Evolutionary conservation across 2,888 invertebrate species (phyloP).

Genomic region (Drosophila quasianomalipes): DNA sequence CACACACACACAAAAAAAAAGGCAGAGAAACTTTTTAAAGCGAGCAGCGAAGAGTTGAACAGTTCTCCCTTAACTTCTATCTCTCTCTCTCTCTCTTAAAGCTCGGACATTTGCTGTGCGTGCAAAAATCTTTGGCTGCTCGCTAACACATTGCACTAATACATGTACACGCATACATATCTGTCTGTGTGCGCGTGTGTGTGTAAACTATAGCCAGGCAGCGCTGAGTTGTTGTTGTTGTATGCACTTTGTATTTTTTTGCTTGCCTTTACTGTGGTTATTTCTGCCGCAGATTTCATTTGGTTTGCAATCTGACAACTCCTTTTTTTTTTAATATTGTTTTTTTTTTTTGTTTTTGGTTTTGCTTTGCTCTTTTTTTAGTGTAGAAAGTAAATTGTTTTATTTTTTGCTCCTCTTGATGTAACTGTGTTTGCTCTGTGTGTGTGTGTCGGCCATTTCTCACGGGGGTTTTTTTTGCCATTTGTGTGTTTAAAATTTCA

Average conservation of each 20-base stretch:
- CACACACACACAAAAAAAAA: neutral
- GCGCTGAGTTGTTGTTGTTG: conserved; percentile 21
- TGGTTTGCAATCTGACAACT: conserved; percentile 64
- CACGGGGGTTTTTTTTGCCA: conserved; percentile 42
- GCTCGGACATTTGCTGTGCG: conserved; percentile 52
- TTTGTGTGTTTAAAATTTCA: conserved; percentile 79
- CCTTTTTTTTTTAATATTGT: conserved; percentile 25
- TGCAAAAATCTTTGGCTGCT: conserved; percentile 69
- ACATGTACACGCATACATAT: conserved; percentile 3
- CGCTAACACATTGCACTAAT: neutral
- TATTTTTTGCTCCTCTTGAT: conserved; percentile 53
- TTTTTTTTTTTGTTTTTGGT: neutral
- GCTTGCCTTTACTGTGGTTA: conserved; percentile 66
- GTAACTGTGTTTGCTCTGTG: conserved; percentile 27
- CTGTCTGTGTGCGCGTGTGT: neutral
- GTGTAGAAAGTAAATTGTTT: conserved; percentile 72
- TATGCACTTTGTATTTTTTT: conserved; percentile 18
- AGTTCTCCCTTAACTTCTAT: neutral
- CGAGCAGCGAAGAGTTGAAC: neutral
- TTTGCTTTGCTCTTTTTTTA: conserved; percentile 3
- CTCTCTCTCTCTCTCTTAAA: conserved; percentile 19
- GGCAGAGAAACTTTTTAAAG: conserved; percentile 12
- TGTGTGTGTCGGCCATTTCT: conserved; percentile 53
- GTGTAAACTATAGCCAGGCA: conserved; percentile 20
- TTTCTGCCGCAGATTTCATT: conserved; percentile 77